Conservation (phyloP, 2,888 invertebrate species). For the Oxyscelio sp. region DNA sequence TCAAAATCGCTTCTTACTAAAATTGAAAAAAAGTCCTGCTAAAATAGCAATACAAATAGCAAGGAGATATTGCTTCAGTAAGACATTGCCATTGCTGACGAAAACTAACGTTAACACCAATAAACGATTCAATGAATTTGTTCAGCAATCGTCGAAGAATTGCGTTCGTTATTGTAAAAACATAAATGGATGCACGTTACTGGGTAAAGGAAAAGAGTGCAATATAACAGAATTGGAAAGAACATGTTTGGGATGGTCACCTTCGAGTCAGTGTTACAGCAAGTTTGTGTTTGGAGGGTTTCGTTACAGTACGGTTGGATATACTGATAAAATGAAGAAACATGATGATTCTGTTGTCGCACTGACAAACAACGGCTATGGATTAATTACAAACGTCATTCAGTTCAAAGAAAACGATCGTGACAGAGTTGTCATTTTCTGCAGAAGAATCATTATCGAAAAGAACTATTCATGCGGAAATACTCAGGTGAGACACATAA, state of each 20-base stretch:
- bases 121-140: no score
- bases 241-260: neutral
- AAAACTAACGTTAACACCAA: no score
- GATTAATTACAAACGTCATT: conserved; percentile 8
- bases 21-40: conserved; percentile 11
- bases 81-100: neutral
- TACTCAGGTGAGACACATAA: conserved; percentile 3
- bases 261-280: neutral
- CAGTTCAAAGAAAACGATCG: neutral
- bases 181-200: neutral
- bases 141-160: neutral
- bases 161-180: neutral
- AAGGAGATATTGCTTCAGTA: neutral
- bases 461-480: neutral
- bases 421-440: conserved; percentile 6
- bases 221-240: conserved; percentile 1
- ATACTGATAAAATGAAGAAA: conserved; percentile 2
- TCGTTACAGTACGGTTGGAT: neutral
- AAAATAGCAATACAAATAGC: conserved; percentile 11
- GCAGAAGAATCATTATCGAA: neutral
- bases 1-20: conserved; percentile 34
- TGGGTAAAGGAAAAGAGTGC: neutral
- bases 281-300: neutral
- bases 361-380: neutral
- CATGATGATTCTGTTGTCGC: conserved; percentile 2